Base-by-base conservation (phyloP, 2,113 vertebrate genomes). In the Piprites chloris region DNA sequence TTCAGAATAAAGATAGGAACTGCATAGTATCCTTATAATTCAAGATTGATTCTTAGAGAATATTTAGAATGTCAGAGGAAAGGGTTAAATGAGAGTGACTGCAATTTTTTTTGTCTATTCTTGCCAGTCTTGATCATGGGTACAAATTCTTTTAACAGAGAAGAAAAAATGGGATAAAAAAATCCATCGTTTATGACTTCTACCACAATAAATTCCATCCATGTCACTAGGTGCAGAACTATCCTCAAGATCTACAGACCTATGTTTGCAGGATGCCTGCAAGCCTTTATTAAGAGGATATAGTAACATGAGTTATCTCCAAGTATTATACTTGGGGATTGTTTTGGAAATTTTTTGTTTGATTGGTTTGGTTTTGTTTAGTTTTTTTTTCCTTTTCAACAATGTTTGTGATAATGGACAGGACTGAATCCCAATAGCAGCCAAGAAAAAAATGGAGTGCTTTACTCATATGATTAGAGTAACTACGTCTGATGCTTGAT, bases 261-360 rank as follows among this genome's bases (percentile, higher is more conserved):
- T 0, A 0, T 35, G 4, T 49, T 37, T 49, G 19, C 47, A 75
- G 21, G 21, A 39, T 46, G 8, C 8, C 13, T 73, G 27, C 1
- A 37, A 69, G 14, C 11, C 10, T 77, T 41, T 41, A 19, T 30
- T 33, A 62, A 72, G 18, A 47, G 3, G 8, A 13, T 24, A 53
- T 6, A 58, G 13, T 3, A 59, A 14, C 12, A 12, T 7, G 16
- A 33, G 14, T 33, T 91, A 4, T 2, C 3, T n/a, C 9, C 30
- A 46, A 49, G 5, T 66, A 32, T 39, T 77, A 3, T 9, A 3
- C 55, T 41, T 75, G 6, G 7, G 19, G 7, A 28, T 30, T 50
- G 0, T 4, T 53, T 61, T 0, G 2, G 10, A 37, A 20, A 44
- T 33, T 0, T 14, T 75, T 53, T 46, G 9, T n/a, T 46, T 32